Conservation (phyloP, 2,888 invertebrate species). For the Philereme transversata region DNA sequence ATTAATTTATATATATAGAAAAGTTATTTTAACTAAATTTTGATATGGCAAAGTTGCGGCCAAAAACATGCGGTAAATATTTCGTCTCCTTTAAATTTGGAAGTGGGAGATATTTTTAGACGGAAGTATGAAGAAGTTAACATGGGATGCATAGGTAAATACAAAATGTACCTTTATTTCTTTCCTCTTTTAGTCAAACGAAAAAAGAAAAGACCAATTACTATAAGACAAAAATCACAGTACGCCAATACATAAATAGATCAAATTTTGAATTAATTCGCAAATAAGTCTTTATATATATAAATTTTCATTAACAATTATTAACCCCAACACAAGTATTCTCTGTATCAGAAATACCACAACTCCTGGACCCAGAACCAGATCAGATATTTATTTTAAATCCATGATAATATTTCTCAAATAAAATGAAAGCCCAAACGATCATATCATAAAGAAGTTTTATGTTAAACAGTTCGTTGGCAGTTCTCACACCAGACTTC, state of each 20-base stretch:
- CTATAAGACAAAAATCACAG: constrained; percentile 20
- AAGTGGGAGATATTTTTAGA: background rate
- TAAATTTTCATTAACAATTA: no score
- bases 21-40: constrained; percentile 1
- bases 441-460: no score
- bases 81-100: constrained; percentile 3
- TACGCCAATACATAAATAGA: constrained; percentile 14
- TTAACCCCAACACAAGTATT: no score
- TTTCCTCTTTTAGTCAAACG: constrained; percentile 32
- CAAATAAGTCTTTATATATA: background rate
- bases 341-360: no score
- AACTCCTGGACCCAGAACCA: no score
- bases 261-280: constrained; percentile 7
- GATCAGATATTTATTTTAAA: no score
- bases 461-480: background rate
- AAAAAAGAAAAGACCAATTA: constrained; percentile 24
- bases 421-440: no score
- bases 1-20: background rate
- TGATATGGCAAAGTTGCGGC: constrained; percentile 24
- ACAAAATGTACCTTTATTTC: constrained; percentile 29
- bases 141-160: constrained; percentile 23
- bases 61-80: constrained; percentile 22
- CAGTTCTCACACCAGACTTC: background rate
- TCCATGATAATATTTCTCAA: no score
- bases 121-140: constrained; percentile 4